Evolutionary conservation across 2,113 vertebrate genomes (phyloP).

Genomic region (Pyrgilauda ruficollis): DNA sequence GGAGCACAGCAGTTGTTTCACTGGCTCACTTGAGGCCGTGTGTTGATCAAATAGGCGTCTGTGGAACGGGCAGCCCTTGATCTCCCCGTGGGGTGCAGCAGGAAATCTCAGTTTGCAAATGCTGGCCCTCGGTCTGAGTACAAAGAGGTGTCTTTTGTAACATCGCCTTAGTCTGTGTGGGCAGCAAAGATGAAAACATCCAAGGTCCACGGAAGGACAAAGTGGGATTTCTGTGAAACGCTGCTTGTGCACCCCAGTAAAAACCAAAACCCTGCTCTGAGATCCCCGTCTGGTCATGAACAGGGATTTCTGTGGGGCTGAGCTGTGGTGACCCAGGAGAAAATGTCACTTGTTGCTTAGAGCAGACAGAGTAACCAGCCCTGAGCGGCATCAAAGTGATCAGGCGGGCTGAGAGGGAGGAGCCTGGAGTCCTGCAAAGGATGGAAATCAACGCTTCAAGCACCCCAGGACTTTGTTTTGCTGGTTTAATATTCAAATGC

Average conservation of each 20-base stretch:
- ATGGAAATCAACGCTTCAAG: rapidly evolving
- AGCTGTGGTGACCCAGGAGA: not conserved
- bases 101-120: not conserved
- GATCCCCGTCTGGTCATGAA: rapidly evolving
- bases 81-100: not conserved
- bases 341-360: not conserved
- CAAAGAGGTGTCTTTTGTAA: not conserved
- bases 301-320: not conserved
- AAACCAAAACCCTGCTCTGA: not conserved
- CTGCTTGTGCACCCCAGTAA: not conserved
- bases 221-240: not conserved
- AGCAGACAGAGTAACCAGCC: not conserved
- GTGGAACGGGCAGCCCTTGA: not conserved
- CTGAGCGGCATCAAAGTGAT: not conserved
- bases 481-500: not conserved
- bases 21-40: rapidly evolving
- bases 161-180: rapidly evolving
- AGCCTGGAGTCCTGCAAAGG: not conserved
- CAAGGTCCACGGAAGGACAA: rapidly evolving
- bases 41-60: not conserved
- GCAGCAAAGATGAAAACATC: rapidly evolving
- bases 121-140: not conserved
- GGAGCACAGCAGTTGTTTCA: not conserved
- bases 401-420: not conserved
- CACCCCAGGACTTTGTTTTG: not conserved